phyloP scores from a whole-genome alignment of 2,888 invertebrate genomes.

The Latrodectus hesperus region DNA sequence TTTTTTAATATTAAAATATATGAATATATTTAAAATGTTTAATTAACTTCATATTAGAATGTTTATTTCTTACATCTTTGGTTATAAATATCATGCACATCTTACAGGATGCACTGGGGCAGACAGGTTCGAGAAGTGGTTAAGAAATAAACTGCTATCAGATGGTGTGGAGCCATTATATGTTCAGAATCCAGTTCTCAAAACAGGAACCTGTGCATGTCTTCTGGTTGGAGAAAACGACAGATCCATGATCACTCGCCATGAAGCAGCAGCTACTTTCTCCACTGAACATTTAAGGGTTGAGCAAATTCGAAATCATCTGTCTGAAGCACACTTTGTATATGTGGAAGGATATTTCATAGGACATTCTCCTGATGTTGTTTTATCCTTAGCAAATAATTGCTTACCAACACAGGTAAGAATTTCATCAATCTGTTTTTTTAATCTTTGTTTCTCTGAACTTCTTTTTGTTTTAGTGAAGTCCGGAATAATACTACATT shows the following conservation, averaged over 20 bases:
- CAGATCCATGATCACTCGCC: conserved; percentile 50
- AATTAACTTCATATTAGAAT: no score
- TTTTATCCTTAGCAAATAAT: conserved; percentile 21
- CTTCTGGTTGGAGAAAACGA: conserved; percentile 39
- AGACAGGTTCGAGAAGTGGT: conserved; percentile 47
- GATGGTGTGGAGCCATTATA: conserved; percentile 61
- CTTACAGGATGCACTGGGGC: conserved; percentile 57
- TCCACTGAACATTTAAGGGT: conserved; percentile 22
- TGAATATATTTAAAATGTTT: no score
- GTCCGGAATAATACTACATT: no score
- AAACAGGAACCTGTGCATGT: conserved; percentile 65
- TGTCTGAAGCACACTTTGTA: conserved; percentile 37
- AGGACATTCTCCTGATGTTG: conserved; percentile 37
- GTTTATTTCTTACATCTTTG: no score
- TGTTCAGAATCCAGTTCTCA: neutral
- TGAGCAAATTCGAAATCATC: conserved; percentile 11
- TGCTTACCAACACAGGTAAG: conserved; percentile 12
- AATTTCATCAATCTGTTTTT: no score
- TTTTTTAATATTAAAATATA: no score
- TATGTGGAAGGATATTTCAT: conserved; percentile 62
- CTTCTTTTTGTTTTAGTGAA: no score
- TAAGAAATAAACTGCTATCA: conserved; percentile 22
- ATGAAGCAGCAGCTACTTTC: conserved; percentile 52
- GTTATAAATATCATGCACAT: neutral
- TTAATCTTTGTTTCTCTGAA: no score